A percentile compares a stretch with the other conserved stretches of the same genome.
Conservation (phyloP, 1,140 invertebrate species). For the Vanessa atalanta region DNA sequence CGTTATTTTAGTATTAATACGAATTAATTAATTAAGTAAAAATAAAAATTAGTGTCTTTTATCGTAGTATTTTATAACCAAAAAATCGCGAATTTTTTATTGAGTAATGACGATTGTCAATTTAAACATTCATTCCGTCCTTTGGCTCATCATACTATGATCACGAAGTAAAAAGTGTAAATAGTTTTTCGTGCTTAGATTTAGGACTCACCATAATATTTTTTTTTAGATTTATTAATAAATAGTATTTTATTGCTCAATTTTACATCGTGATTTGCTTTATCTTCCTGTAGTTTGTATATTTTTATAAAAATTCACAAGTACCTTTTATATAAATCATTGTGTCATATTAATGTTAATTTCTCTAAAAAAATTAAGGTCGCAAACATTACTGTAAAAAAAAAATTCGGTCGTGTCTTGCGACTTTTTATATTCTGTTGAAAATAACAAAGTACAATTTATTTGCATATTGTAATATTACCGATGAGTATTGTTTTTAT, state of each 20-base stretch:
- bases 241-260: slow-evolving; percentile 23
- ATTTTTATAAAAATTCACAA: slow-evolving; percentile 12
- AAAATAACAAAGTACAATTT: slow-evolving; percentile 33
- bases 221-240: not conserved
- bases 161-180: slow-evolving; percentile 28
- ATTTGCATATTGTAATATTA: slow-evolving; percentile 28
- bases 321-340: slow-evolving; percentile 1
- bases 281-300: not conserved
- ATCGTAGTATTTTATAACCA: not conserved
- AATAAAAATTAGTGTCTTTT: too few relatives aligned
- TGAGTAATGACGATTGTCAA: slow-evolving; percentile 12
- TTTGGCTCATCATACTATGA: slow-evolving; percentile 11
- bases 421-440: slow-evolving; percentile 2
- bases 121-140: slow-evolving; percentile 21
- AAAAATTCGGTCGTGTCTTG: not conserved
- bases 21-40: too few relatives aligned
- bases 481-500: slow-evolving; percentile 26
- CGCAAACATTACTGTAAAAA: slow-evolving; percentile 1
- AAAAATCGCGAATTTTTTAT: not conserved
- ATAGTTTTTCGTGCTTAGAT: slow-evolving; percentile 2
- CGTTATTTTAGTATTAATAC: not conserved
- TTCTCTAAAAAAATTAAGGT: not conserved
- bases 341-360: slow-evolving; percentile 23
- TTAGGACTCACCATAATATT: not conserved
- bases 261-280: slow-evolving; percentile 30